These are phyloP conservation scores for Charadrius vociferus DNA, from an alignment of 2,113 vertebrate genomes.

Conservation along the genomic window DNA sequence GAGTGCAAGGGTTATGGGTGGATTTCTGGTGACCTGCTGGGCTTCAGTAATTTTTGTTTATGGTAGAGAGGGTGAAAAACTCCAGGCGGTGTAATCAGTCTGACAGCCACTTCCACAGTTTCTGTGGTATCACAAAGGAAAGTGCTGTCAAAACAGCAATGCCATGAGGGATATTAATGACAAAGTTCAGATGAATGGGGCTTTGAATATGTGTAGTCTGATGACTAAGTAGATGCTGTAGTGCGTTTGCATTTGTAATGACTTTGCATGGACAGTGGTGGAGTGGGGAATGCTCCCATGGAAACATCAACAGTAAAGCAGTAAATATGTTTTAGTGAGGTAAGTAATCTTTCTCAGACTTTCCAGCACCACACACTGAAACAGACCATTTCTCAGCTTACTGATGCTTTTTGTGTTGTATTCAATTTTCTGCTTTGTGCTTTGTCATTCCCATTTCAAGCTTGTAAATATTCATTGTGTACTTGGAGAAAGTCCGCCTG, in stretches of 20 bases:
- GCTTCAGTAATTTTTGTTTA: not conserved
- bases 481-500: not conserved
- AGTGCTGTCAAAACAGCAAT: slow-evolving; percentile 27
- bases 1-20: not conserved
- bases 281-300: not conserved
- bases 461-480: not conserved
- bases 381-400: not conserved
- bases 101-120: not conserved
- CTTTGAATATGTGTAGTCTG: not conserved
- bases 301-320: not conserved
- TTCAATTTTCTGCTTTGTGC: not conserved
- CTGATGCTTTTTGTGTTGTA: not conserved
- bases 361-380: not conserved
- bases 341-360: not conserved
- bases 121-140: slow-evolving; percentile 14
- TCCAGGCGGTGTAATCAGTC: not conserved
- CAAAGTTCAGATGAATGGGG: not conserved
- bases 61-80: not conserved
- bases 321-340: not conserved
- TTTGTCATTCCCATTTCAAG: not conserved
- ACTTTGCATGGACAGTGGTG: not conserved
- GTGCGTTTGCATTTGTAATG: not conserved
- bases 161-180: not conserved
- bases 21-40: slow-evolving; percentile 4
- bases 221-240: slow-evolving; percentile 14